A percentile compares a stretch with the other conserved stretches of the same genome.
Evolutionary conservation across 1,140 invertebrate species (phyloP).

Genomic region (Laupala kohalensis): DNA sequence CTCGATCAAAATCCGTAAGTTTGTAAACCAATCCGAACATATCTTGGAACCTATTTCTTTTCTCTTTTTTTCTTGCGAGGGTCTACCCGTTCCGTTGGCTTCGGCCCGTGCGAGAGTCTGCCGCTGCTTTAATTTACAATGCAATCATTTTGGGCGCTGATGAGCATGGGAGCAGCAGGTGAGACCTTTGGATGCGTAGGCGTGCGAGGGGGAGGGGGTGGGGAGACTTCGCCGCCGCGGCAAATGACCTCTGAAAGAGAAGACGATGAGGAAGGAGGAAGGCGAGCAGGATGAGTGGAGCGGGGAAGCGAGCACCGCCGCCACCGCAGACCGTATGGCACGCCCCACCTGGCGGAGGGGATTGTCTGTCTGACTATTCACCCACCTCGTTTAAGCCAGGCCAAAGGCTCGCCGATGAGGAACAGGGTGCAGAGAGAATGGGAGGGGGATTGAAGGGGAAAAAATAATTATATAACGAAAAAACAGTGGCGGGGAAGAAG

Average conservation of each 20-base stretch:
- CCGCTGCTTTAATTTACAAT: not conserved
- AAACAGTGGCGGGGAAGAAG: not conserved
- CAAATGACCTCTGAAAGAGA: not conserved
- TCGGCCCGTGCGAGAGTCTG: too few relatives aligned
- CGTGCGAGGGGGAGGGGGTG: too few relatives aligned
- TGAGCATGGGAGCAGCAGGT: not conserved
- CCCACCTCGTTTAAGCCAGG: not conserved
- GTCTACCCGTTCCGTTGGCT: too few relatives aligned
- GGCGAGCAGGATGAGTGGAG: not conserved
- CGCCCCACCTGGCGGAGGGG: not conserved
- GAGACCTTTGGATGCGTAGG: too few relatives aligned
- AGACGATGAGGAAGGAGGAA: not conserved
- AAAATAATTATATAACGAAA: not conserved
- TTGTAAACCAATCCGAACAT: too few relatives aligned
- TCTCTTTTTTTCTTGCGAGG: too few relatives aligned
- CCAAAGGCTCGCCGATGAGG: too few relatives aligned
- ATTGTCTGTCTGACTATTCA: not conserved
- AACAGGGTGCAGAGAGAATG: too few relatives aligned
- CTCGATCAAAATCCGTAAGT: too few relatives aligned
- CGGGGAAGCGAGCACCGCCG: not conserved
- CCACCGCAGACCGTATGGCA: not conserved
- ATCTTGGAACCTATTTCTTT: too few relatives aligned
- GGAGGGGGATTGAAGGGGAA: not conserved
- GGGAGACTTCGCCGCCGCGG: not conserved
- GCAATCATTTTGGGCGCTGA: not conserved